Percentiles rank a stretch among this genome's conserved stretches.
Conservation (phyloP, 2,113 vertebrate genomes). For the Nothocercus nigrocapillus region DNA sequence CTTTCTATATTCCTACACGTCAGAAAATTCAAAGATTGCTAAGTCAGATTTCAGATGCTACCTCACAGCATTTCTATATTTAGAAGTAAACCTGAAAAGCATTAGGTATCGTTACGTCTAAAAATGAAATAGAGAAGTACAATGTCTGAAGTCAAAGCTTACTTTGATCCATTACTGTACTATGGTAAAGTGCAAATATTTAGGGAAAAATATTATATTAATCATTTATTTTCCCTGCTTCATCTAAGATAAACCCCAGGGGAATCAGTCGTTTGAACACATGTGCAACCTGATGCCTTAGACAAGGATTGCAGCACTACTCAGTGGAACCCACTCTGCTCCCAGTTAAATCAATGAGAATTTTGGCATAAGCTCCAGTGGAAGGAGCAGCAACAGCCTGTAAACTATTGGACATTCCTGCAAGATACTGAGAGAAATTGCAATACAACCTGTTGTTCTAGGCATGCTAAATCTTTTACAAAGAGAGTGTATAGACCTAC, state of each 20-base stretch:
- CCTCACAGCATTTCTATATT: not conserved
- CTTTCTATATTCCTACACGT: not conserved
- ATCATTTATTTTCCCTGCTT: not conserved
- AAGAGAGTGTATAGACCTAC: not conserved
- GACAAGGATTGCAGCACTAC: not conserved
- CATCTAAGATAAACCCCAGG: not conserved
- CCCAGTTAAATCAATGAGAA: not conserved
- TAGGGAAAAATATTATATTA: not conserved
- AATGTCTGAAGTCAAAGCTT: not conserved
- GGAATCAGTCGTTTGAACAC: not conserved
- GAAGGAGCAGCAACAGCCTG: not conserved
- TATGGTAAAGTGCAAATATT: not conserved
- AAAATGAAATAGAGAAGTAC: not conserved
- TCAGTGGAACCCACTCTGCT: not conserved
- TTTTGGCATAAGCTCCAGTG: not conserved
- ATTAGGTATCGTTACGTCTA: not conserved
- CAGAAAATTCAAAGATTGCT: not conserved
- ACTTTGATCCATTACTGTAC: not conserved
- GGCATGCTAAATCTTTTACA: not conserved
- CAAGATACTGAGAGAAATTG: not conserved
- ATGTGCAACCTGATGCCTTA: not conserved
- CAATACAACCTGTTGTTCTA: not conserved
- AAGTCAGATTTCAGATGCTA: not conserved
- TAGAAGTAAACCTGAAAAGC: not conserved
- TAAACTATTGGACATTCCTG: not conserved